Evolutionary conservation across 2,797 vertebrate genomes (phyloP), one percentile per base, ranked within the genome.

Genomic region (Gobionotothen gibberifrons): DNA sequence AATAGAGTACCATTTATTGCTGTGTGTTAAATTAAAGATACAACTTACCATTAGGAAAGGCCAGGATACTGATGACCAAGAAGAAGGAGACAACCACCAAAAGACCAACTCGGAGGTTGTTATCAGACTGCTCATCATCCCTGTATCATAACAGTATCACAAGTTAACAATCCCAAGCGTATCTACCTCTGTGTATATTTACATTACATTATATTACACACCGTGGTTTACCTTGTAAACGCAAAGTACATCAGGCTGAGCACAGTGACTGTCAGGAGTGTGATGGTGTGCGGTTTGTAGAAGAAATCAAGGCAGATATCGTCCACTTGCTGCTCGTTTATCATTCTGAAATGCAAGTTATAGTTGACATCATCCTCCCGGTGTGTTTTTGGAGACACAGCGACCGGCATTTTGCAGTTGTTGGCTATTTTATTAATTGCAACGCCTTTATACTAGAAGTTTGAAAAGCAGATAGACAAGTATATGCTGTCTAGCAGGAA

Each of bases 311-410:
- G 88, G 61, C 95, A 96, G 91, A 99, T 98, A 66, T 98, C 97
- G 73, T 98, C 96, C 94, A 99, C 97, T 94, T 98, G 97, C 96
- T 99, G 97, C 92, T 99, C 97, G 85, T 98, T 98, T 90, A 99
- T 97, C 96, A 96, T 97, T 86, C 96, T 94, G 92, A 98, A 98
- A 89, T 98, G 97, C 88, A 96, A 88, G 26, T 91, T 96, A 64
- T 97, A 96, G 79, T 96, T 96, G 49, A 93, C 90, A 39, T 97
- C 95, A 69, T 98, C 94, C 81, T 95, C 97, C 74, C 93, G 96
- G 9, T 93, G 87, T 56, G 94, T 94, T 78, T 92, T 84, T 39
- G 92, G 85, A 40, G 91, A 91, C 61, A 69, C 82, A 32, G 85
- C 57, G 40, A 74, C 72, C 11, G 71, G 74, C 91, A 92, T 93